These are phyloP conservation scores for Acleris cristana DNA, from an alignment of 2,888 invertebrate species.

Conservation along the genomic window DNA sequence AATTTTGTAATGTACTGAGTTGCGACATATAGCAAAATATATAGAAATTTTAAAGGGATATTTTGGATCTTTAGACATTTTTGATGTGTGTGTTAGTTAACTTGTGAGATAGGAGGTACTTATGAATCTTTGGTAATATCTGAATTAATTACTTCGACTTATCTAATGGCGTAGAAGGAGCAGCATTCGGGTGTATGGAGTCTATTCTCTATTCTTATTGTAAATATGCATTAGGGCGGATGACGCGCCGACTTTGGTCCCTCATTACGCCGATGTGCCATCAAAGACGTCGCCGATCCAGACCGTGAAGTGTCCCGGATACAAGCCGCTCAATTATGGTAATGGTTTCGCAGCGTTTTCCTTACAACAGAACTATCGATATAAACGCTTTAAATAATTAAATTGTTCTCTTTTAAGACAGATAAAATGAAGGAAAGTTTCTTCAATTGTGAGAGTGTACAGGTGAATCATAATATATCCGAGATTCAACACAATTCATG, in stretches of 20 bases:
- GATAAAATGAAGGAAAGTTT: not conserved
- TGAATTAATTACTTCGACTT: constrained; percentile 46
- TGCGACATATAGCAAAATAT: too few species aligned
- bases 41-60: too few species aligned
- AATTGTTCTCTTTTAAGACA: constrained; percentile 42
- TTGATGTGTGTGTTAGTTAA: not conserved
- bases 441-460: not conserved
- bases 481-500: not conserved
- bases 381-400: constrained; percentile 57
- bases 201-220: constrained; percentile 58
- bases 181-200: constrained; percentile 50
- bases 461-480: not conserved
- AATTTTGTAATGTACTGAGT: too few species aligned
- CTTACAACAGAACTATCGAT: constrained; percentile 55
- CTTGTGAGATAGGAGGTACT: constrained; percentile 40
- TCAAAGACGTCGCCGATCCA: constrained; percentile 73
- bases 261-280: constrained; percentile 73
- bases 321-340: constrained; percentile 79
- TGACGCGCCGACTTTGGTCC: constrained; percentile 59
- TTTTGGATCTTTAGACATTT: too few species aligned
- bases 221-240: constrained; percentile 74
- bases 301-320: constrained; percentile 72
- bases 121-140: constrained; percentile 13
- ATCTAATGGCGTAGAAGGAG: constrained; percentile 60
- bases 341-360: constrained; percentile 71